A percentile compares a stretch with the other conserved stretches of the same genome.
These are phyloP conservation scores for Chymomyza caudatula DNA, from an alignment of 2,888 invertebrate genomes.

Conservation along the genomic window DNA sequence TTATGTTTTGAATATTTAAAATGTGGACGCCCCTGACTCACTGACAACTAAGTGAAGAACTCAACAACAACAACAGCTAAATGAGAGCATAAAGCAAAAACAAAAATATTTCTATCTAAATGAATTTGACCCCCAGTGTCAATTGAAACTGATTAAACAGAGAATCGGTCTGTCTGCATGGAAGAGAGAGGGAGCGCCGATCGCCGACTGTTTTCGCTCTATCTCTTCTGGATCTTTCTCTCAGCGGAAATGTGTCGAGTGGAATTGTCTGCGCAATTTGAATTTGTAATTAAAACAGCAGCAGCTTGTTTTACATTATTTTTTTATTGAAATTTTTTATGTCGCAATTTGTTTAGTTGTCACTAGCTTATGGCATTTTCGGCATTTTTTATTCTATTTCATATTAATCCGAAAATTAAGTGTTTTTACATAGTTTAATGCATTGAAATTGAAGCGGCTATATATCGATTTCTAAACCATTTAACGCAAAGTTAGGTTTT, in stretches of 20 bases:
- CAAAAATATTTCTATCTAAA: conserved; percentile 66
- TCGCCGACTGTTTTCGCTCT: neutral
- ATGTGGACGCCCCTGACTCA: conserved; percentile 3
- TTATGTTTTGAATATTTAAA: neutral
- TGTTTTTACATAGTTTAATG: no score
- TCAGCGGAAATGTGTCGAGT: conserved; percentile 4
- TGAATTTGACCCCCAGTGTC: conserved; percentile 77
- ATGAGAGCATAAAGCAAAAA: conserved; percentile 37
- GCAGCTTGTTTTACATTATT: neutral
- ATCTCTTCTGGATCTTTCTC: neutral
- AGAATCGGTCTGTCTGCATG: conserved; percentile 16
- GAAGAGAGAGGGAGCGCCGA: neutral
- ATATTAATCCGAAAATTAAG: no score
- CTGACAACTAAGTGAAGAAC: neutral
- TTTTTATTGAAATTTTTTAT: no score
- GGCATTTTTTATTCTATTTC: no score
- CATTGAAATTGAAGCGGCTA: no score
- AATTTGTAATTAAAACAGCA: neutral
- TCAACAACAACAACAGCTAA: conserved; percentile 23
- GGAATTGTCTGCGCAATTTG: neutral
- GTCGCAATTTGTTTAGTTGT: neutral
- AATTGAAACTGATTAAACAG: conserved; percentile 77
- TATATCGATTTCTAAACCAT: no score
- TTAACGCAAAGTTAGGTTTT: no score
- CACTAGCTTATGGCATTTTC: neutral